These are phyloP conservation scores for Drosophila mimica DNA, from an alignment of 2,888 invertebrate genomes.

Conservation along the genomic window DNA sequence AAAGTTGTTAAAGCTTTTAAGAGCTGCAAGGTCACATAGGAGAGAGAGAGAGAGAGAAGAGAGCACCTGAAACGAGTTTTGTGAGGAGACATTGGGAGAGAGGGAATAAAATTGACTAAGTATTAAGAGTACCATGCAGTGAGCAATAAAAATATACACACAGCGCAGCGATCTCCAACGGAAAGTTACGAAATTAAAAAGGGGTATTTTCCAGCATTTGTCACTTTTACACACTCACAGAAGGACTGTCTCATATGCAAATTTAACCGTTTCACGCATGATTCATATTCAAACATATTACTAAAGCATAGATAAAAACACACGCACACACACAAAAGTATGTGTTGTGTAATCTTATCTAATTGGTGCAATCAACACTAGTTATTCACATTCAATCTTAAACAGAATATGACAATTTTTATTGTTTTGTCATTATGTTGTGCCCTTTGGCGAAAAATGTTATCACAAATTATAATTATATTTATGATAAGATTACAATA, in stretches of 20 bases:
- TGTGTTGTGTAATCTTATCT: constrained; percentile 26
- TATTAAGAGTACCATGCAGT: neutral
- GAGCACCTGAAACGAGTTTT: constrained; percentile 31
- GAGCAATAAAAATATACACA: neutral
- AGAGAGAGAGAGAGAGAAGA: neutral
- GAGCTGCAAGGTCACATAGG: constrained; percentile 35
- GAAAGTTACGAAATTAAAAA: constrained; percentile 3
- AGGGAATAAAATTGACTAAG: neutral
- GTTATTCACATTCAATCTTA: constrained; percentile 45
- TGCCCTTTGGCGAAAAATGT: constrained; percentile 11
- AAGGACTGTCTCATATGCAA: neutral
- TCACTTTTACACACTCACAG: neutral
- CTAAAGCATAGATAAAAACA: neutral
- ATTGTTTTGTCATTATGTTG: too few relatives aligned
- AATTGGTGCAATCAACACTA: constrained; percentile 55
- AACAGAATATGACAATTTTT: constrained; percentile 16
- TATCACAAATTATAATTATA: constrained; percentile 56
- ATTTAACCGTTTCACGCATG: neutral
- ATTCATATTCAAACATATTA: constrained; percentile 9
- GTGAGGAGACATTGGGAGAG: constrained; percentile 4
- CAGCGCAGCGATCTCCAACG: neutral
- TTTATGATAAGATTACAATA: constrained; percentile 53
- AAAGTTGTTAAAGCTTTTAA: constrained; percentile 10
- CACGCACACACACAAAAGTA: neutral
- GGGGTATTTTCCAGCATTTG: constrained; percentile 4